Percentiles rank a stretch among this genome's conserved stretches.
Conservation (phyloP, 2,797 vertebrate genomes). For the Austrolebias charrua region DNA sequence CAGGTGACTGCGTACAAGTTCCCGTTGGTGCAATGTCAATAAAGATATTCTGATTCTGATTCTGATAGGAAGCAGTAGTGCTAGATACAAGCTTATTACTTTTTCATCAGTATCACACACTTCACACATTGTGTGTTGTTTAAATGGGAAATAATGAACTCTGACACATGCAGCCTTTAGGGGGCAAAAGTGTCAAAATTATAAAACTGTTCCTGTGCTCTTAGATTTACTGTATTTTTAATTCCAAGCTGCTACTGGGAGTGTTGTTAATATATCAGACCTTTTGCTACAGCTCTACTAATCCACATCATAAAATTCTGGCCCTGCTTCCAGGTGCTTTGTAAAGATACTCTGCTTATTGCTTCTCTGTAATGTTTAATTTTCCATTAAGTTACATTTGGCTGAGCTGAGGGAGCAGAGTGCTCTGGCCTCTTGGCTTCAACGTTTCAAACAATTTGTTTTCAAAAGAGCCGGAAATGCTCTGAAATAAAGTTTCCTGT, state of each 20-base stretch:
- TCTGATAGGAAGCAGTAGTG: too few species aligned
- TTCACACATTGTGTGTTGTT: too few species aligned
- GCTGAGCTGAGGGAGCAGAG: constrained; percentile 26
- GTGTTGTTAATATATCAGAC: too few species aligned
- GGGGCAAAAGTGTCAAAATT: too few species aligned
- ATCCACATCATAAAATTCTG: neutral
- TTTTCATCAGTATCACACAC: too few species aligned
- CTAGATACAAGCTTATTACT: too few species aligned
- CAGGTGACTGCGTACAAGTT: too few species aligned
- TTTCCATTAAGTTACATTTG: constrained; percentile 29
- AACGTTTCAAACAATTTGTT: constrained; percentile 40
- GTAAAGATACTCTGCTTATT: constrained; percentile 9
- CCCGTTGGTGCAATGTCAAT: too few species aligned
- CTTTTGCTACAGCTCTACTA: neutral
- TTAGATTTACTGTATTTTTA: neutral
- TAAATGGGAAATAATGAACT: too few species aligned
- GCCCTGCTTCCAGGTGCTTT: constrained; percentile 28
- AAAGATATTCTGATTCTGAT: too few species aligned
- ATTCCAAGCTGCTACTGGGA: neutral
- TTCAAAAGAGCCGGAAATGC: constrained; percentile 28
- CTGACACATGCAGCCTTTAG: too few species aligned
- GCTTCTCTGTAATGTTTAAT: constrained; percentile 30
- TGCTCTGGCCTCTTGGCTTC: constrained; percentile 28
- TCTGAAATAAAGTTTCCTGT: constrained; percentile 32
- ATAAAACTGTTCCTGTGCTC: neutral